Evolutionary conservation across 2,888 invertebrate species (phyloP), one percentile per base, ranked within the genome.

Genomic region (Desoria tigrina): DNA sequence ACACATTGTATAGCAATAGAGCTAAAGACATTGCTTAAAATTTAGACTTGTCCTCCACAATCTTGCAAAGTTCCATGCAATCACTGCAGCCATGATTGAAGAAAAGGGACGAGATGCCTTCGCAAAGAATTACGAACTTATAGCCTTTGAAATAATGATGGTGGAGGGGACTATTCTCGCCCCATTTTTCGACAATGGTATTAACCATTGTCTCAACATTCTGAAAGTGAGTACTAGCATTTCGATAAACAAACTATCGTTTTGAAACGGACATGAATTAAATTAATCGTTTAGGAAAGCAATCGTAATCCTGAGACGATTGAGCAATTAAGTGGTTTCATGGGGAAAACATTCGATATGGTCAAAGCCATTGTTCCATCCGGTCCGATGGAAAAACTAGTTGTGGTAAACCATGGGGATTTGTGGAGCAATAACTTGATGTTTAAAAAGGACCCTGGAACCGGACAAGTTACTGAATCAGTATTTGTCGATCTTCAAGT

Each of bases 341-440:
- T 62, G 4, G 61, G 54, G 14, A 50, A 61, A 16, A 1, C 27
- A 6, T 65, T 32, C n/a, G 27, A 18, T 7, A 14, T 39, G 11
- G 7, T 61, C 11, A n/a, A 28, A 39, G 28, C 27, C 16, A 1
- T 42, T 21, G 3, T 57, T 9, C 21, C 49, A 42, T 1, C 11
- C 1, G 26, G 21, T 18, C 32, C 23, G 4, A 59, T 58, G 14
- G 61, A 62, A 14, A 23, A 39, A 24, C 21, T 64, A 2, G 37
- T 26, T 2, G 54, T 56, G 14, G 28, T 68, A 2, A 68, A 68
- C 57, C 68, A 68, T 42, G 68, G 68, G 58, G 66, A 66, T 24
- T 66, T 56, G 24, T 62, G 62, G 62, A 58, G 42, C 37, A 62
- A 58, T n/a, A 66, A 66, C 27, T 60, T 66, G 66, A n/a, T 61